Percentiles rank a stretch among this genome's conserved stretches.
phyloP scores from a whole-genome alignment of 2,888 invertebrate species.

The Cheilosia scutellata region DNA sequence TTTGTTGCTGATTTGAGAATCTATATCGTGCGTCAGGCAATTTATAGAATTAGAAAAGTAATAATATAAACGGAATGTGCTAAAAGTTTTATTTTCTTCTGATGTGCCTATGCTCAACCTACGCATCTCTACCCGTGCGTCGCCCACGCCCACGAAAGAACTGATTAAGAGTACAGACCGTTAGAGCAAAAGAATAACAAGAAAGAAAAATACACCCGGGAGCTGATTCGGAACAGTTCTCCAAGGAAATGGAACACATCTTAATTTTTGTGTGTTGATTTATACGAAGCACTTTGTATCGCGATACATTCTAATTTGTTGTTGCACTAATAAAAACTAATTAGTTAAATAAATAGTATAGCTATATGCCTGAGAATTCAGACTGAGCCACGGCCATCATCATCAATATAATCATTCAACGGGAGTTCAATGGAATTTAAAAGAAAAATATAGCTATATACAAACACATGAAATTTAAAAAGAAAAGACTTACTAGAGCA shows the following conservation, averaged over 20 bases:
- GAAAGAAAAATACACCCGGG: slow-evolving; percentile 25
- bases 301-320: slow-evolving; percentile 74
- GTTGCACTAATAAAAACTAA: slow-evolving; percentile 75
- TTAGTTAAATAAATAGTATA: slow-evolving; percentile 72
- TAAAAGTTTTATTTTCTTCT: slow-evolving; percentile 58
- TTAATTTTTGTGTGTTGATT: slow-evolving; percentile 57
- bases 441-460: slow-evolving; percentile 12
- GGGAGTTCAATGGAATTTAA: slow-evolving; percentile 59
- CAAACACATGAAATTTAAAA: background rate
- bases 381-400: slow-evolving; percentile 48
- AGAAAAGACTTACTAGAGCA: slow-evolving; percentile 5
- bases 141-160: background rate
- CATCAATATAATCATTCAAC: slow-evolving; percentile 36
- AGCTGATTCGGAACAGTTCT: background rate
- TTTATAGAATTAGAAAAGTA: slow-evolving; percentile 71
- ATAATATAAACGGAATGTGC: slow-evolving; percentile 62
- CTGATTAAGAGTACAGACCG: slow-evolving; percentile 25
- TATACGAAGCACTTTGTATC: slow-evolving; percentile 69
- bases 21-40: slow-evolving; percentile 68
- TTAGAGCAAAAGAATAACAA: slow-evolving; percentile 27
- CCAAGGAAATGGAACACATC: slow-evolving; percentile 48
- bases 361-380: background rate
- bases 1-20: slow-evolving; percentile 66
- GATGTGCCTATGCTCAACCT: slow-evolving; percentile 33
- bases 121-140: slow-evolving; percentile 57